Evolutionary conservation across 2,888 invertebrate species (phyloP).

Genomic region (Pollenia labialis): DNA sequence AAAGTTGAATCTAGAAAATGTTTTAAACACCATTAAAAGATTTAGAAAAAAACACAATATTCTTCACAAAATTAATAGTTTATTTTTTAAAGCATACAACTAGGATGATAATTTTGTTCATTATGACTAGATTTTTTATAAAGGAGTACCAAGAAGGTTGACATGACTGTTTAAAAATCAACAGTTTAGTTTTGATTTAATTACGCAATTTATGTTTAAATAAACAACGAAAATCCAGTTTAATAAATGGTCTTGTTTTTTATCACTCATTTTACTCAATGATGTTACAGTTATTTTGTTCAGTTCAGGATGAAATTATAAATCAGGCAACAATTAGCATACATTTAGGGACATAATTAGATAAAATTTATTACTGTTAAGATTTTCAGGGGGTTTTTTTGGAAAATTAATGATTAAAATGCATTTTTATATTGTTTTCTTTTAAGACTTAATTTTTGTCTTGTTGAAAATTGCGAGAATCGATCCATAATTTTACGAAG

Average conservation of each 20-base stretch:
- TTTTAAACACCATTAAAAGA: constrained; percentile 30
- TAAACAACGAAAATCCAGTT: neutral
- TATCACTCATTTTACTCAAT: constrained; percentile 26
- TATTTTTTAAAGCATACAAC: constrained; percentile 37
- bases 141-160: neutral
- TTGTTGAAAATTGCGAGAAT: too few relatives aligned
- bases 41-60: constrained; percentile 5
- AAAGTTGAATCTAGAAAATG: constrained; percentile 46
- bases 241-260: constrained; percentile 8
- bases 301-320: constrained; percentile 20
- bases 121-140: neutral
- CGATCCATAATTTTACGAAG: too few relatives aligned
- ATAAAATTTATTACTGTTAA: constrained; percentile 5
- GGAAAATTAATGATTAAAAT: too few relatives aligned
- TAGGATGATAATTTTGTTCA: constrained; percentile 34
- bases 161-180: constrained; percentile 26
- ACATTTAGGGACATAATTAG: constrained; percentile 7
- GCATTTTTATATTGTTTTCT: too few relatives aligned
- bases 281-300: constrained; percentile 49
- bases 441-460: too few relatives aligned
- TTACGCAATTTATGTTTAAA: constrained; percentile 54
- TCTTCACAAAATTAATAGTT: constrained; percentile 34
- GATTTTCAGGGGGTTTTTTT: neutral
- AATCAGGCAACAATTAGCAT: constrained; percentile 50
- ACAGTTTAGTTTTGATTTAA: constrained; percentile 56